Conservation (phyloP, 2,888 invertebrate genomes). For the Andrena praecox region DNA sequence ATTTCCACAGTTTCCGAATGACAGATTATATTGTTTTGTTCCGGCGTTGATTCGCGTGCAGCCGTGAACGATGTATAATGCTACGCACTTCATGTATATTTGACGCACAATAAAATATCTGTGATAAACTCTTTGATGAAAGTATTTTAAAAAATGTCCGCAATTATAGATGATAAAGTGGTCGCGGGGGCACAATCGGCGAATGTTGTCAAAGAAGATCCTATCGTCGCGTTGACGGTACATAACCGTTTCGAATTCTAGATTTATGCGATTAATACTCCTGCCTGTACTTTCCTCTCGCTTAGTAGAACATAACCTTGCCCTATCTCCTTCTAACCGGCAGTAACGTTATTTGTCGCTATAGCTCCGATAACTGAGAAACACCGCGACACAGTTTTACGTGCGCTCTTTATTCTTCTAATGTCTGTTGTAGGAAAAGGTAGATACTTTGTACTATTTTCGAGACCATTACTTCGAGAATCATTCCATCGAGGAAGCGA, state of each 20-base stretch:
- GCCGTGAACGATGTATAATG: conserved; percentile 42
- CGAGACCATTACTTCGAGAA: conserved; percentile 93
- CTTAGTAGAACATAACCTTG: neutral
- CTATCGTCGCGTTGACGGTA: conserved; percentile 82
- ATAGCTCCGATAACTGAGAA: neutral
- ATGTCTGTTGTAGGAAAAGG: conserved; percentile 86
- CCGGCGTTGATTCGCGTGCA: conserved; percentile 12
- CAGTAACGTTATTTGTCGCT: neutral
- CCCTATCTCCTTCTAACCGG: neutral
- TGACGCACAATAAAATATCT: conserved; percentile 49
- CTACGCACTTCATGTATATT: conserved; percentile 7
- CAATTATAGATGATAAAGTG: conserved; percentile 83
- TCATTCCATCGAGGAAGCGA: conserved; percentile 89
- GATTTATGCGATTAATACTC: conserved; percentile 14
- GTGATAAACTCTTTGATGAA: conserved; percentile 29
- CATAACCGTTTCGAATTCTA: conserved; percentile 34
- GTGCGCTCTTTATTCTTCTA: conserved; percentile 19
- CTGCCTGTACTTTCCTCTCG: neutral
- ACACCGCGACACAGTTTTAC: neutral
- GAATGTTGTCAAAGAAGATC: conserved; percentile 82
- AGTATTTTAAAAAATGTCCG: conserved; percentile 75
- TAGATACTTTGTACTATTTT: conserved; percentile 89
- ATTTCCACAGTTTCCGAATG: conserved; percentile 61
- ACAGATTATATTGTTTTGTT: conserved; percentile 1
- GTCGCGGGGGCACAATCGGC: conserved; percentile 82